Base-by-base conservation (phyloP, 2,888 invertebrate species). In the Dryobotodes eremita region DNA sequence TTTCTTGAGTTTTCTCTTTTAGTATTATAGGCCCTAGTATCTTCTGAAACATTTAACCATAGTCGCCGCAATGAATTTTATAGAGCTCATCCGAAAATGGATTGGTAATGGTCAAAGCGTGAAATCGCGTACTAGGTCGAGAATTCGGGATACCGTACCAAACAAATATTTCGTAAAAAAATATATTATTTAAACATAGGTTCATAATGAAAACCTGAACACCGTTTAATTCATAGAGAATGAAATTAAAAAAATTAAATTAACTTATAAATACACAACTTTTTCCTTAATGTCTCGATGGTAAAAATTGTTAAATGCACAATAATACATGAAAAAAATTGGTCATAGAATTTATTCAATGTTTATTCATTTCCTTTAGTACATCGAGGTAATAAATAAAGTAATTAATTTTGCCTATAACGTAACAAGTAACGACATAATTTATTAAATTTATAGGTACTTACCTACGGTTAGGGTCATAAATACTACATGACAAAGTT, bases 401-500 rank as follows among this genome's bases (percentile, higher is more conserved):
- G 61, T 80, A 23, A 79, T 77, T 66, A 31, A 20, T 55, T 42
- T 71, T 23, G 36, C 48, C 15, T 20, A 13, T 61, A 48, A n/a
- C n/a, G 17, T 59, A n/a, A 26, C 53, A 80, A 36, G 61, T 62
- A 48, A 55, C 46, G 6, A 53, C 46, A 55, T 46, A 53, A 78
- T 71, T 71, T 23, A 80, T 61, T 46, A 61, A 69, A 68, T 59
- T 77, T 53, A 23, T 68, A 77, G 26, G 36, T 36, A 36, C 36
- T 2, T 36, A 36, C 3, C n/a, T 36, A 17, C 11, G 17, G 26
- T 26, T 26, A 57, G 31, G 2, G 31, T 46, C 46, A 80, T 61
- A 61, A 70, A 78, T 77, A 31, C 79, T 59, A 53, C 59, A 66
- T 46, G 50, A 66, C 50, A 66, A 50, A 42, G 79, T 77, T 66